Conservation (phyloP, 2,113 vertebrate genomes). For the Bagarius yarrelli region DNA sequence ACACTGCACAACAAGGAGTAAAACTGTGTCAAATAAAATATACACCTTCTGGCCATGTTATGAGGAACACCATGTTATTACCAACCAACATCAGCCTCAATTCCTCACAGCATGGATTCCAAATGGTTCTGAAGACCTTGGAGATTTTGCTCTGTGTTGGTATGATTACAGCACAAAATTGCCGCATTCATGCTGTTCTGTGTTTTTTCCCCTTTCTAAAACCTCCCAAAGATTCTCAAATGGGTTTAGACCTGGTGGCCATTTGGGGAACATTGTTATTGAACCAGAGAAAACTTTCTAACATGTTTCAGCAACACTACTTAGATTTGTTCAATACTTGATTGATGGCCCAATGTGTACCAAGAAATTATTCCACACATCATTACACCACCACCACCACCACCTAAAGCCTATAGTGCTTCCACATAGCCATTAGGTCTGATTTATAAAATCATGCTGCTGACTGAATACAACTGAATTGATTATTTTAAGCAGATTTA, state of each 20-base stretch:
- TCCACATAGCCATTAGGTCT: not conserved
- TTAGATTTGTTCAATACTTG: not conserved
- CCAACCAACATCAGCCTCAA: not conserved
- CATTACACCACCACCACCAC: not conserved
- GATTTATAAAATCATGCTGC: not conserved
- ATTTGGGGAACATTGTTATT: not conserved
- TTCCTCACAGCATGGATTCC: not conserved
- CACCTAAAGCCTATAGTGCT: not conserved
- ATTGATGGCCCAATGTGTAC: not conserved
- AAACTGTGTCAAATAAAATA: not conserved
- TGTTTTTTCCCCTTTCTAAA: not conserved
- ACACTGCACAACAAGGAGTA: not conserved
- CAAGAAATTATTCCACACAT: not conserved
- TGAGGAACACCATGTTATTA: not conserved
- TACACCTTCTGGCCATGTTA: not conserved
- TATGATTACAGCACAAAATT: not conserved
- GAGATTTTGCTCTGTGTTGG: not conserved
- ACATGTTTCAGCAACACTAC: not conserved
- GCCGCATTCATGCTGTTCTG: not conserved
- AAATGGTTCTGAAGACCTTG: not conserved
- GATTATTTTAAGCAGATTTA: not conserved
- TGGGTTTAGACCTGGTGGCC: not conserved
- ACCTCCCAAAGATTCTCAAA: not conserved
- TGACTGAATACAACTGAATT: not conserved
- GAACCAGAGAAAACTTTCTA: not conserved